Percentiles rank a stretch among this genome's conserved stretches.
These are phyloP conservation scores for Colius striatus DNA, from an alignment of 2,113 vertebrate genomes.

Conservation along the genomic window DNA sequence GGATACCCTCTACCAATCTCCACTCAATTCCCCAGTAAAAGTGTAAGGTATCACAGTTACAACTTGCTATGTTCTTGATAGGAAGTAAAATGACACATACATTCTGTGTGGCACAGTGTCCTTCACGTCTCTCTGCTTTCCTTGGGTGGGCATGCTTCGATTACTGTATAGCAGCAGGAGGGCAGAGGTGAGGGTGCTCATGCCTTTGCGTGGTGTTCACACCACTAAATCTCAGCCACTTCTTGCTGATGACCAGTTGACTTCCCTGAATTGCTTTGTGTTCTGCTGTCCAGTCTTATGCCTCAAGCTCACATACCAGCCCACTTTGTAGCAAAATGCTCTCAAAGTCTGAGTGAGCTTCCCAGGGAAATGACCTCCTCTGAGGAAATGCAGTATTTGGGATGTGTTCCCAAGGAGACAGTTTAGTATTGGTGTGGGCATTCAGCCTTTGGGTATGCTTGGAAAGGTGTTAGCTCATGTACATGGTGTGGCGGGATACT, in stretches of 20 bases:
- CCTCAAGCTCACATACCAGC: background rate
- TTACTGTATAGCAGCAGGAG: background rate
- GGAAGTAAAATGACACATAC: accelerated
- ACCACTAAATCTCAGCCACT: background rate
- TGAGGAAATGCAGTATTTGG: too few relatives aligned
- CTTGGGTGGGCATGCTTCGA: background rate
- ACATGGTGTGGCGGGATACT: too few relatives aligned
- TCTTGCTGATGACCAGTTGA: too few relatives aligned
- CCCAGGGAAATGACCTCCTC: background rate
- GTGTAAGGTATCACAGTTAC: background rate
- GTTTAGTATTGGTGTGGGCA: accelerated
- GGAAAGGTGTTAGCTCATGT: background rate
- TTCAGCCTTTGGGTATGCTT: background rate
- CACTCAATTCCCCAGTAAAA: background rate
- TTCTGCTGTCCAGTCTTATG: background rate
- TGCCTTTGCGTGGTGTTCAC: accelerated
- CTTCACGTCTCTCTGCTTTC: background rate
- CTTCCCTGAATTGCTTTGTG: background rate
- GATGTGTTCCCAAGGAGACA: background rate
- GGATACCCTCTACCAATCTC: background rate
- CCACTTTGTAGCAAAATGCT: background rate
- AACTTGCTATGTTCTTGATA: background rate
- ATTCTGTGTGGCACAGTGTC: background rate
- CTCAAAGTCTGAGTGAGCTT: background rate
- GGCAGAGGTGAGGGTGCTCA: background rate